Evolutionary conservation across 2,797 vertebrate species (phyloP).

Genomic region (Antennarius maculatus): DNA sequence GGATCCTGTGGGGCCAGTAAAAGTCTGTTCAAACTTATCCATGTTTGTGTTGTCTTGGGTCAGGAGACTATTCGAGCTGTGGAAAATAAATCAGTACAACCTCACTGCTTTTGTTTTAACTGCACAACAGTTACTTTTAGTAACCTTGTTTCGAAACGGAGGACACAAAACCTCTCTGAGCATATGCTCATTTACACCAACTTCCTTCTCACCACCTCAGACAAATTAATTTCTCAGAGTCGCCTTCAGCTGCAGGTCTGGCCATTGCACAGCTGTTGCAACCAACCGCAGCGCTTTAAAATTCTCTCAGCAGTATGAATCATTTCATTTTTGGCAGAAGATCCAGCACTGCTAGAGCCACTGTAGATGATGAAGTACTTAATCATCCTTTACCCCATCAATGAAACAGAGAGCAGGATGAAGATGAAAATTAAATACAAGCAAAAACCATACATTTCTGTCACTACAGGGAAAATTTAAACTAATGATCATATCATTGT

Average conservation of each 20-base stretch:
- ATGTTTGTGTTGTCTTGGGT: conserved; percentile 1
- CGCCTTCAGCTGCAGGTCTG: conserved; percentile 59
- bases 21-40: not conserved
- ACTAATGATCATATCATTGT: conserved; percentile 92
- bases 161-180: conserved; percentile 41
- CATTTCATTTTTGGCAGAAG: conserved; percentile 56
- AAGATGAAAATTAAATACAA: conserved; percentile 38
- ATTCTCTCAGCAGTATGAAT: conserved; percentile 56
- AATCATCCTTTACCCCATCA: conserved; percentile 61
- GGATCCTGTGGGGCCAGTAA: not conserved
- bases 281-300: conserved; percentile 57
- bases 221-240: conserved; percentile 62
- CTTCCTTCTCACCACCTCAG: conserved; percentile 52
- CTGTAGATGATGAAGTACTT: conserved; percentile 61
- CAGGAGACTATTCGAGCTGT: conserved; percentile 1
- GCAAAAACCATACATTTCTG: conserved; percentile 56
- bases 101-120: conserved; percentile 9
- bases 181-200: conserved; percentile 53
- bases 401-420: conserved; percentile 45
- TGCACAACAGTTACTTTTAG: conserved; percentile 23
- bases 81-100: conserved; percentile 8
- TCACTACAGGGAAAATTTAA: conserved; percentile 67
- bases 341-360: conserved; percentile 33
- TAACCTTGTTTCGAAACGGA: conserved; percentile 39
- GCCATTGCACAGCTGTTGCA: conserved; percentile 64